phyloP scores from a whole-genome alignment of 92 coral and sea anemone species.

The Actinernus sp. region DNA sequence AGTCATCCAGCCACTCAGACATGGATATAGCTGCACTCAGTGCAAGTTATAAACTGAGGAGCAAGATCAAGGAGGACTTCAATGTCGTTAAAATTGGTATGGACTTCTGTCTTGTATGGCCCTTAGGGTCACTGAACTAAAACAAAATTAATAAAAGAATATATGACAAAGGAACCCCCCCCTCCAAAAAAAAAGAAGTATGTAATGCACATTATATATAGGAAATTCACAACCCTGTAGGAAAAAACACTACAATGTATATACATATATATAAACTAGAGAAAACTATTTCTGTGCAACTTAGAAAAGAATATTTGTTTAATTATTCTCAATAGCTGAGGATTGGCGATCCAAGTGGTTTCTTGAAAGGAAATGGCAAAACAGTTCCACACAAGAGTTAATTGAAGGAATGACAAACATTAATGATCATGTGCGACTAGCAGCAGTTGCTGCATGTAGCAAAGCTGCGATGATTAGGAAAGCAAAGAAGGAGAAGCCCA shows the following conservation, averaged over 20 bases:
- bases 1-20: slow-evolving; percentile 30
- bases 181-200: too few species aligned
- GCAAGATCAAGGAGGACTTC: slow-evolving; percentile 80
- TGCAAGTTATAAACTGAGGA: slow-evolving; percentile 75
- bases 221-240: neutral
- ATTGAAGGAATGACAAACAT: slow-evolving; percentile 91
- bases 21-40: slow-evolving; percentile 76
- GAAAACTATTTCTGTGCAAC: neutral
- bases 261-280: neutral
- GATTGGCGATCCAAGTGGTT: slow-evolving; percentile 99
- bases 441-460: slow-evolving; percentile 98
- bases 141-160: too few species aligned
- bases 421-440: slow-evolving; percentile 92
- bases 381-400: slow-evolving; percentile 88
- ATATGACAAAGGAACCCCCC: too few species aligned
- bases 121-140: too few species aligned
- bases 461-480: slow-evolving; percentile 93
- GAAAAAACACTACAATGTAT: neutral
- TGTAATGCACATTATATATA: too few species aligned
- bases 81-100: slow-evolving; percentile 92
- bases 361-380: slow-evolving; percentile 97
- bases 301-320: too few species aligned
- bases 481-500: slow-evolving; percentile 72
- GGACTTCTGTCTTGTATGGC: too few species aligned
- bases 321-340: slow-evolving; percentile 63